phyloP scores from a whole-genome alignment of 2,797 vertebrate genomes.

The Myotis daubentonii region DNA sequence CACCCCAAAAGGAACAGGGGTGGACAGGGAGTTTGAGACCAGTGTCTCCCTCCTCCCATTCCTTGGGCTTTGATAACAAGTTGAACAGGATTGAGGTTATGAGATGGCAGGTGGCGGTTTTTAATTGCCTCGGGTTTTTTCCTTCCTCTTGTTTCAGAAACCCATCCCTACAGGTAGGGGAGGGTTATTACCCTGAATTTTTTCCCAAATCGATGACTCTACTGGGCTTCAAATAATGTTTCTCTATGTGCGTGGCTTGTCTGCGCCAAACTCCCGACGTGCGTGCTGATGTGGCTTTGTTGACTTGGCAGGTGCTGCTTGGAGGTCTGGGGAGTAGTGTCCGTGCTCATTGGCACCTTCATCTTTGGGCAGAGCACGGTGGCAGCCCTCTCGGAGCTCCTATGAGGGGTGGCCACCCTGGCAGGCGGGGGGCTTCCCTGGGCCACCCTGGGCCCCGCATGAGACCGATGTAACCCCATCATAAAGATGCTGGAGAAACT shows the following conservation, averaged over 20 bases:
- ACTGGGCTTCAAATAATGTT: accelerated
- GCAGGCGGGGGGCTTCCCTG: accelerated
- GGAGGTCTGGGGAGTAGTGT: constrained; percentile 91
- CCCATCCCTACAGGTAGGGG: not conserved
- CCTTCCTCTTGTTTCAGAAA: not conserved
- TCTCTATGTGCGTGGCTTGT: constrained; percentile 68
- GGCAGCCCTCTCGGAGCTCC: constrained; percentile 89
- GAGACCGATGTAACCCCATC: accelerated
- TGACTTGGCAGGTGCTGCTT: constrained; percentile 86
- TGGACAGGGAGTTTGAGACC: not conserved
- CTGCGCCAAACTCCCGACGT: accelerated
- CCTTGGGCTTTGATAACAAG: not conserved
- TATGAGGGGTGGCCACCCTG: constrained; percentile 16
- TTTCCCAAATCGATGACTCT: accelerated
- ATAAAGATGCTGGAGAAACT: not conserved
- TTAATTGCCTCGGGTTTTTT: not conserved
- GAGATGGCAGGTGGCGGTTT: not conserved
- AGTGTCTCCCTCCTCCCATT: accelerated
- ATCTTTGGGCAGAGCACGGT: constrained; percentile 96
- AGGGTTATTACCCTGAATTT: too few species aligned
- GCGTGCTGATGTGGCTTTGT: accelerated
- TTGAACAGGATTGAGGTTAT: not conserved
- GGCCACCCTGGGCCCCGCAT: accelerated
- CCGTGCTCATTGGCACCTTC: constrained; percentile 91
- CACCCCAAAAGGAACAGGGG: not conserved